Conservation (phyloP, 2,113 vertebrate species). For the Salminus brasiliensis region DNA sequence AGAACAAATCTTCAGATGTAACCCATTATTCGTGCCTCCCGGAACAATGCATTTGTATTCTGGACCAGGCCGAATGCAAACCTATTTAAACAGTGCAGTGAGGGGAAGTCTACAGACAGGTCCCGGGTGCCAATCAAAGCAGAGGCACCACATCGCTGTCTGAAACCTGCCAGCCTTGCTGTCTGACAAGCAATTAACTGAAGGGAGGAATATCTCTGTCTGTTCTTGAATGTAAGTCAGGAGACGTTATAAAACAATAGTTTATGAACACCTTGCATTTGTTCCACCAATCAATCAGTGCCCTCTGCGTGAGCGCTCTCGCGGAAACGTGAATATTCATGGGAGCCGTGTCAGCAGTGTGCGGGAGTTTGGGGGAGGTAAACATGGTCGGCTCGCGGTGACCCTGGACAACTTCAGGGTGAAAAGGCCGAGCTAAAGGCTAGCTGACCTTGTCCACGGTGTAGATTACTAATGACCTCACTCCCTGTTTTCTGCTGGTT, state of each 20-base stretch:
- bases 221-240: constrained; percentile 32
- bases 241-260: constrained; percentile 44
- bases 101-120: constrained; percentile 22
- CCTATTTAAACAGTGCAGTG: constrained; percentile 22
- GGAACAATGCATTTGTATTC: neutral
- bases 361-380: neutral
- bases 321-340: constrained; percentile 34
- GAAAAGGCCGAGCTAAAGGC: neutral
- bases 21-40: neutral
- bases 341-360: constrained; percentile 4
- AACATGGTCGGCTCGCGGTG: neutral
- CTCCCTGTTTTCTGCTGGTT: neutral
- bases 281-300: constrained; percentile 44
- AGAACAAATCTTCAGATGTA: neutral
- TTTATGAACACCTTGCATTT: neutral
- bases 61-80: neutral
- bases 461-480: constrained; percentile 19
- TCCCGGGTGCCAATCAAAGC: constrained; percentile 29
- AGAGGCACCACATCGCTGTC: constrained; percentile 37
- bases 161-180: constrained; percentile 43
- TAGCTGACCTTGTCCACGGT: neutral
- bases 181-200: constrained; percentile 50
- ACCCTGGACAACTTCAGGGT: constrained; percentile 2
- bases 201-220: constrained; percentile 40
- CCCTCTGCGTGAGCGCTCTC: neutral